phyloP scores from a whole-genome alignment of 2,113 vertebrate species.

The Chaetops frenatus region DNA sequence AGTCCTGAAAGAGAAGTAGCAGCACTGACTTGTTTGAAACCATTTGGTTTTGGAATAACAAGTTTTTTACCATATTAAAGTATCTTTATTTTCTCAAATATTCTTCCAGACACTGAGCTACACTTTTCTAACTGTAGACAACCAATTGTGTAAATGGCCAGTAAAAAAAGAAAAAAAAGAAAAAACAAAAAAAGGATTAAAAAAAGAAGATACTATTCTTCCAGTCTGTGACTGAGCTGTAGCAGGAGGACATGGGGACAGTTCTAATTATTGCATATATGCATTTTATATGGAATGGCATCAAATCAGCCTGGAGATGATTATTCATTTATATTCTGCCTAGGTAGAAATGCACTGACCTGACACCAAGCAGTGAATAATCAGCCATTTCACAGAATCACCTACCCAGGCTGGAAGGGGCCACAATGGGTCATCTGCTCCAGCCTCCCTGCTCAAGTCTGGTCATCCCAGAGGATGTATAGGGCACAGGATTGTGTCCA shows the following conservation, averaged over 20 bases:
- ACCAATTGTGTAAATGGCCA: neutral
- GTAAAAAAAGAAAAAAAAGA: neutral
- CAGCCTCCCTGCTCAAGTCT: neutral
- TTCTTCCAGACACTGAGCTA: neutral
- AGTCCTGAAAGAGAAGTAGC: constrained; percentile 66
- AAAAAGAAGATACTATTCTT: neutral
- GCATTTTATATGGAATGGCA: neutral
- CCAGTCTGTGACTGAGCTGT: neutral
- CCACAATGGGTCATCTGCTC: accelerated
- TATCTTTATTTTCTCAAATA: constrained; percentile 12
- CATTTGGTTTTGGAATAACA: constrained; percentile 57
- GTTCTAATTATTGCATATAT: neutral
- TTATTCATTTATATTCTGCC: neutral
- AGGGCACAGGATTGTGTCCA: neutral
- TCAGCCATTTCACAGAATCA: neutral
- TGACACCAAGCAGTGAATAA: neutral
- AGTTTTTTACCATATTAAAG: constrained; percentile 37
- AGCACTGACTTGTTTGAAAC: constrained; percentile 53
- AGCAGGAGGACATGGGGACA: neutral
- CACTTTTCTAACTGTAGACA: neutral
- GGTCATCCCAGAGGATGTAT: neutral
- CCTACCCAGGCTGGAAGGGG: neutral
- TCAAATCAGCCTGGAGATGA: neutral
- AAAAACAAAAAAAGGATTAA: neutral
- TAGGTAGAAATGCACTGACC: neutral